phyloP scores from a whole-genome alignment of 23 tunicate species.

The Diplosoma virens region DNA sequence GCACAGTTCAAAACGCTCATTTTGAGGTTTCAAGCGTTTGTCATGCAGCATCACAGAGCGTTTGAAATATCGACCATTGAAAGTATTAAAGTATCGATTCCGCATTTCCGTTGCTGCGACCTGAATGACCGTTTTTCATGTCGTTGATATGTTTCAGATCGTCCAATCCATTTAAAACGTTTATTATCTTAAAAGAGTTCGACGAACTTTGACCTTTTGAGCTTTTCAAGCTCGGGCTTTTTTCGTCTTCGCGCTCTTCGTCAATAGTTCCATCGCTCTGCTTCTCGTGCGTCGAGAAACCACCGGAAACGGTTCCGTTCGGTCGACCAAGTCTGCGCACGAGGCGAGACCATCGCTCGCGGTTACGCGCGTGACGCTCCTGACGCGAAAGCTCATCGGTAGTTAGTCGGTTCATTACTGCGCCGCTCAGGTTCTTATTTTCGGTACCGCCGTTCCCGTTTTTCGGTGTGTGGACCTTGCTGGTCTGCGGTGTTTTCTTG shows the following conservation, averaged over 20 bases:
- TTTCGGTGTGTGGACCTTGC: background rate
- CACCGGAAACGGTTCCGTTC: conserved; percentile 10
- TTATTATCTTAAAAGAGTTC: conserved; percentile 17
- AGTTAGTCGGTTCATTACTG: conserved; percentile 33
- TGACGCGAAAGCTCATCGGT: conserved; percentile 28
- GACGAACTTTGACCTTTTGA: conserved; percentile 61
- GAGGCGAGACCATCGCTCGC: conserved; percentile 45
- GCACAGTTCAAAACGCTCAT: too few relatives aligned
- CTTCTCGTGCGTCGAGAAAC: conserved; percentile 21
- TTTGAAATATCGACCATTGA: too few relatives aligned
- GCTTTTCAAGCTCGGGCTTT: conserved; percentile 38
- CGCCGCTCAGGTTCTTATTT: conserved; percentile 9
- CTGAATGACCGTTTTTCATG: conserved; percentile 35
- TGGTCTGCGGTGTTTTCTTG: background rate
- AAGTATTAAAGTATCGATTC: too few relatives aligned
- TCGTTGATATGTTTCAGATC: conserved; percentile 48
- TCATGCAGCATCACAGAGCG: too few relatives aligned
- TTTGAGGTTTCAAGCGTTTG: too few relatives aligned
- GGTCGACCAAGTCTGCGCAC: conserved; percentile 31
- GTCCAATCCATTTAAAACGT: conserved; percentile 19
- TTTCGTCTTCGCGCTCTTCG: conserved; percentile 67
- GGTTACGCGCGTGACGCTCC: conserved; percentile 53
- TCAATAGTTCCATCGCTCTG: conserved; percentile 74
- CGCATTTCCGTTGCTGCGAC: too few relatives aligned
- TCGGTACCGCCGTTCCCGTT: conserved; percentile 5